Conservation (phyloP, 1,140 invertebrate genomes). For the Dreissena polymorpha region DNA sequence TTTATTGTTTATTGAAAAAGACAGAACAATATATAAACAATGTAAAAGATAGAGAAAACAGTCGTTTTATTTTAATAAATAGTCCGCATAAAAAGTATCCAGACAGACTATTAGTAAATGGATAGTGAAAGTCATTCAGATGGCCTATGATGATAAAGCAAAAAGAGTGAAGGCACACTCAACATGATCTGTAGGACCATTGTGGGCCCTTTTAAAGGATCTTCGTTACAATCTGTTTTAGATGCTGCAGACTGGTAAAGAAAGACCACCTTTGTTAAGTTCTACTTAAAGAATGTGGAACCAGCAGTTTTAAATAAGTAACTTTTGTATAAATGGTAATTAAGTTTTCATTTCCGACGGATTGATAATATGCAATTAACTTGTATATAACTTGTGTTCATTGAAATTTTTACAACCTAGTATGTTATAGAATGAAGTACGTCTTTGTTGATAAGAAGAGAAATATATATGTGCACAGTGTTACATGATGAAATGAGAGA, state of each 20-base stretch:
- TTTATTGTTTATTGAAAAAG: conserved; percentile 21
- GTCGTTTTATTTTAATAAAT: neutral
- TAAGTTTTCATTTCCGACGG: too few relatives aligned
- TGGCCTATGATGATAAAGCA: conserved; percentile 17
- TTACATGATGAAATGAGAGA: neutral
- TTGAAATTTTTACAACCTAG: neutral
- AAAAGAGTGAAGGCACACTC: conserved; percentile 19
- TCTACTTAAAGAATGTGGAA: too few relatives aligned
- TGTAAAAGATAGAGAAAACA: neutral
- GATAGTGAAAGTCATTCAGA: too few relatives aligned
- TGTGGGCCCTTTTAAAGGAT: conserved; percentile 26
- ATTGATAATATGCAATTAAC: too few relatives aligned
- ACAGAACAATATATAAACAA: neutral
- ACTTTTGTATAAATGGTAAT: too few relatives aligned
- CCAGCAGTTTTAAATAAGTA: too few relatives aligned
- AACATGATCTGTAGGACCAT: conserved; percentile 25
- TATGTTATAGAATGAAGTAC: neutral
- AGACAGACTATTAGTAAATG: too few relatives aligned
- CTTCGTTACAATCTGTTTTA: conserved; percentile 11
- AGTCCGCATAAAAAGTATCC: too few relatives aligned
- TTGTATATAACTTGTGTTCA: neutral
- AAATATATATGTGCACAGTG: neutral
- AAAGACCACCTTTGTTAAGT: too few relatives aligned
- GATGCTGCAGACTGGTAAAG: conserved; percentile 7
- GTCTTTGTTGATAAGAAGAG: neutral